Base-by-base conservation (phyloP, 1,140 invertebrate species). In the Calephelis nemesis region DNA sequence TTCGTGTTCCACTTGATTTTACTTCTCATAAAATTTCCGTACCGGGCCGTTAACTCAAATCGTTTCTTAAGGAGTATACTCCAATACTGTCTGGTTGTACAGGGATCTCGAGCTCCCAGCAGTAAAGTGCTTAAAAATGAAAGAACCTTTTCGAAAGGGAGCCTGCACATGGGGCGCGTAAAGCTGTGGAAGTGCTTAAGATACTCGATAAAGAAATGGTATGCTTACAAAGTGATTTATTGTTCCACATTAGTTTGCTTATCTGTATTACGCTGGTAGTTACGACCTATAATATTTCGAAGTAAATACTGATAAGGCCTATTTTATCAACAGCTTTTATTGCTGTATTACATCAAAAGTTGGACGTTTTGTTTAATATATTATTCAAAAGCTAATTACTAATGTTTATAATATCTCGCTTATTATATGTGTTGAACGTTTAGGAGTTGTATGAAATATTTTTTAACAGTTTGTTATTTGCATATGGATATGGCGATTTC, bases 231-330 rank as follows among this genome's bases (percentile, higher is more conserved):
- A 69, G 66, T 76, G 75, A 76, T 76, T 74, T 76, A 76, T 71
- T 68, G 70, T 66, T 68, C 54, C 63, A 71, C 74, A 76, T 74
- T 76, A 76, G 70, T 48, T 39, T 54, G 66, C 60, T 71, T 70
- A 75, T 73, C 74, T 40, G 15, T 19, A 54, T 54, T 67, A 42
- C 42, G 39, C 58, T 65, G 58, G 65, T 71, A 65, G 69, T 72
- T 72, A 76, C 68, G 63, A 70, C 72, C 70, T 76, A 75, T 75
- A 74, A 76, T 71, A 76, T 74, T 70, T 70, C 70, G 70, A 75
- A 76, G 74, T 74, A 71, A 70, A 63, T 65, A 62, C 63, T 68
- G 74, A 76, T 76, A 76, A 72, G 39, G 15, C 6, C 11, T 39
- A 10, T 58, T 39, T 58, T 63, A 15, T 63, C 49, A 47, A 19